Base-by-base conservation (phyloP, 2,113 vertebrate genomes). In the Gambusia holbrooki region DNA sequence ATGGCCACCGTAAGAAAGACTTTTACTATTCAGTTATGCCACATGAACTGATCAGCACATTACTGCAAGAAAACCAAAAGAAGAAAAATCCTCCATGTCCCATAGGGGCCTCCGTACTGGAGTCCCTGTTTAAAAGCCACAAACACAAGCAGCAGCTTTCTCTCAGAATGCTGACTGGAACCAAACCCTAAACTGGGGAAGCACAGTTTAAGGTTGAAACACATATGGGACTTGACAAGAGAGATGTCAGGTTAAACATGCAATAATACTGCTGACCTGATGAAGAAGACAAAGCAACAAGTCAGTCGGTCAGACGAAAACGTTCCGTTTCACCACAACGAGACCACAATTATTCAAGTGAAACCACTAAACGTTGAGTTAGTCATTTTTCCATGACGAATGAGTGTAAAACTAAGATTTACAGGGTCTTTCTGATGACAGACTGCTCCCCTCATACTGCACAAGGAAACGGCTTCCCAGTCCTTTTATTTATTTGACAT, bases 241-340 rank as follows among this genome's bases (percentile, higher is more conserved):
- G 58, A 68, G 58, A 83, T 73, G 62, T 58, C 65, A 76, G 45
- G 81, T 86, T 86, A 71, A 82, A 22, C 17, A 84, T 84, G 69
- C 58, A 71, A 66, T 48, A 0, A 67, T 45, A 73, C 32, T 37
- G 69, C 79, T 81, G 79, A 81, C 78, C 84, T 82, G 69, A 82
- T 76, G 66, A 73, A 75, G 69, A 65, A 85, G 83, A 80, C 79
- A 71, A 69, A 86, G 78, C 68, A 87, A 87, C 65, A 88, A 54
- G 77, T 62, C 42, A 62, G 80, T 82, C 67, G 81, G 82, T 74
- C 81, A 79, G 71, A 6, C 19, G 29, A 33, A 76, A 87, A 85
- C 60, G 61, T 65, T 29, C 33, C 62, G 76, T 87, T 87, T 84
- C 48, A 72, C 89, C 79, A 73, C 87, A 80, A 37, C 77, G 48